Conservation (phyloP, 2,888 invertebrate species). For the Lasioglossum pauxillum region DNA sequence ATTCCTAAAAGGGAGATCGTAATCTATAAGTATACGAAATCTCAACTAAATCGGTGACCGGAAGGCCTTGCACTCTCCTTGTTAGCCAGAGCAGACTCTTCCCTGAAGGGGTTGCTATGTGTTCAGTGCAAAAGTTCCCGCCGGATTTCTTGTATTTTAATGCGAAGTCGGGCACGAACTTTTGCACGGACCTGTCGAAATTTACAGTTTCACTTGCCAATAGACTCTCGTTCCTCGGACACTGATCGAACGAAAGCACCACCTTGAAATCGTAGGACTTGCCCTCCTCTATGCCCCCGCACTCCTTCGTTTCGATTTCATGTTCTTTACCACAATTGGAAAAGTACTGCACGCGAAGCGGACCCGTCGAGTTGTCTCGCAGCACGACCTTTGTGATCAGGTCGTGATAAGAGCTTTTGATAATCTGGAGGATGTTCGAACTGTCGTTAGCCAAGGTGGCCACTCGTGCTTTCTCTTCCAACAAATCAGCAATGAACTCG, state of each 20-base stretch:
- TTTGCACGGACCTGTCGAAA: background rate
- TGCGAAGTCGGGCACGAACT: no score
- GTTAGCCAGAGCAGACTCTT: no score
- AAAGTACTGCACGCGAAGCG: slow-evolving; percentile 89
- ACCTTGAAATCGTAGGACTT: slow-evolving; percentile 88
- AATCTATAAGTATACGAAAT: no score
- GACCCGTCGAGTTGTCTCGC: slow-evolving; percentile 87
- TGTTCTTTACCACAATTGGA: slow-evolving; percentile 89
- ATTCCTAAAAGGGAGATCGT: no score
- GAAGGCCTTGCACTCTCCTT: no score
- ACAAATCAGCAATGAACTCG: slow-evolving; percentile 88
- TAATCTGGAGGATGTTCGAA: slow-evolving; percentile 93
- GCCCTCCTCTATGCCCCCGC: slow-evolving; percentile 88
- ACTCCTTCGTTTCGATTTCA: slow-evolving; percentile 86
- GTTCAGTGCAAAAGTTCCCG: background rate
- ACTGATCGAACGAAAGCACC: slow-evolving; percentile 87
- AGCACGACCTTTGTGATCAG: slow-evolving; percentile 89
- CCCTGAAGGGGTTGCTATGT: background rate
- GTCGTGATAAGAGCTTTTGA: slow-evolving; percentile 92
- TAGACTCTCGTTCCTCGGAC: slow-evolving; percentile 86
- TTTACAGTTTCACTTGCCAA: slow-evolving; percentile 76
- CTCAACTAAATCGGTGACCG: no score
- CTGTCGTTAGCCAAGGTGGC: slow-evolving; percentile 93
- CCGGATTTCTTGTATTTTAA: no score
- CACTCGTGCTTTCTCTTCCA: slow-evolving; percentile 91